Evolutionary conservation across 1,140 invertebrate species (phyloP), one percentile per base, ranked within the genome.

Genomic region (Druon quercuslanigerum): DNA sequence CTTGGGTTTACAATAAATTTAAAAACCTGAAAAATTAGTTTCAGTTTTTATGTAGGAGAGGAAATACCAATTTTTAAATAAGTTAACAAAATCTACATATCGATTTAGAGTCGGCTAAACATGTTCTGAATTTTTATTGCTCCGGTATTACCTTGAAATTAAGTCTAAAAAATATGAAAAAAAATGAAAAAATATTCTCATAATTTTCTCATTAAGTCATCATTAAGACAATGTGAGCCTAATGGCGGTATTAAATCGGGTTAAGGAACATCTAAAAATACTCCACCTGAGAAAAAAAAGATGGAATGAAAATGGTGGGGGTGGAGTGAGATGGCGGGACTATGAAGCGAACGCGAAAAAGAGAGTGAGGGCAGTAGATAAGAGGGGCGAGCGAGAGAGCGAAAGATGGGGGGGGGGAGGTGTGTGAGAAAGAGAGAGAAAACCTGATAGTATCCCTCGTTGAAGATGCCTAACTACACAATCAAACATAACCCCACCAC

Each of bases 251-350:
- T 91, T 89, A 89, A 90, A 90, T 91, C 89, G 89, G 88, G 88
- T 91, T 91, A 90, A 91, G 88, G 88, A 88, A 89, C 87, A 87
- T 90, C 90, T 90, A 90, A 89, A 90, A 91, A 91, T 91, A 91
- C 87, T 84, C 76, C 66, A 75, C 73, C 76, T 73, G 81, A 83
- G 76, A 81, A 75, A 75, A 84, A 66, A 75, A 56, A 77, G 56
- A 78, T 76, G 73, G 74, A 82, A 71, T 79, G 71, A 66, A 16
- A 66, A 66, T 19, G 40, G 5, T 17, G 77, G 19, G 20, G 20
- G 16, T 33, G 33, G 57, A 66, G 57, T 20, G 52, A 54, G 52
- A 54, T 19, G 60, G 56, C 46, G 46, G 70, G 50, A 19, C 9
- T 46, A 50, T 72, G 74, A 72, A 73, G 57, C 52, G 52, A n/a